phyloP scores from a whole-genome alignment of 1,140 invertebrate genomes.

The Caenorhabditis inopinata region DNA sequence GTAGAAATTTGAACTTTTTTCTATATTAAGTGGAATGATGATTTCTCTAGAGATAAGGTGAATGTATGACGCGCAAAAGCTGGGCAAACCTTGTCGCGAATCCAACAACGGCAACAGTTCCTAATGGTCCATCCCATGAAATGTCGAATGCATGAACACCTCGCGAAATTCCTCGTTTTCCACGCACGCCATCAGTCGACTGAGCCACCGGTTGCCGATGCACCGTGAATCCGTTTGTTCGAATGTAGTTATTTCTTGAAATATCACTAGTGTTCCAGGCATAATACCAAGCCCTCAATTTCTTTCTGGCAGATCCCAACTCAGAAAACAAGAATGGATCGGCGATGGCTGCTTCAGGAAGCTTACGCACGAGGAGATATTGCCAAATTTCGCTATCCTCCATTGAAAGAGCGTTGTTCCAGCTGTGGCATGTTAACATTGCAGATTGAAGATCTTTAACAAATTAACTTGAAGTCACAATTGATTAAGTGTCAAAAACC shows the following conservation, averaged over 20 bases:
- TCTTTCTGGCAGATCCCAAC: constrained; percentile 86
- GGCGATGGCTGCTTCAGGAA: constrained; percentile 81
- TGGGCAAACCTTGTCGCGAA: constrained; percentile 90
- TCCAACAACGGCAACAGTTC: constrained; percentile 89
- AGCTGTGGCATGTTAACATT: constrained; percentile 87
- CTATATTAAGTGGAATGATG: too few species aligned
- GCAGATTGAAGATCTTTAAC: constrained; percentile 78
- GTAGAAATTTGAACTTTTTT: too few species aligned
- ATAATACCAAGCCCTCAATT: constrained; percentile 88
- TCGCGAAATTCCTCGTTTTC: constrained; percentile 76
- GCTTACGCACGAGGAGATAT: constrained; percentile 80
- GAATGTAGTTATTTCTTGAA: constrained; percentile 88
- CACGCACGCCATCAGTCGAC: constrained; percentile 86
- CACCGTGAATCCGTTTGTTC: constrained; percentile 92
- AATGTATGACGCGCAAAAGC: too few species aligned
- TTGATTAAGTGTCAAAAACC: background rate
- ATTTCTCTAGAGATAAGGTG: too few species aligned
- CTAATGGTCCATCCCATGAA: constrained; percentile 96
- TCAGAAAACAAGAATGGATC: constrained; percentile 87
- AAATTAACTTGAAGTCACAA: too few species aligned
- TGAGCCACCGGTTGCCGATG: constrained; percentile 97
- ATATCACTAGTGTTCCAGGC: constrained; percentile 92
- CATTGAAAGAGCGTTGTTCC: constrained; percentile 78
- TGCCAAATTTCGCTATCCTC: constrained; percentile 89
- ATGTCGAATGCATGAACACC: constrained; percentile 97